phyloP scores from a whole-genome alignment of 2,797 vertebrate species.

The Tragopan temminckii region DNA sequence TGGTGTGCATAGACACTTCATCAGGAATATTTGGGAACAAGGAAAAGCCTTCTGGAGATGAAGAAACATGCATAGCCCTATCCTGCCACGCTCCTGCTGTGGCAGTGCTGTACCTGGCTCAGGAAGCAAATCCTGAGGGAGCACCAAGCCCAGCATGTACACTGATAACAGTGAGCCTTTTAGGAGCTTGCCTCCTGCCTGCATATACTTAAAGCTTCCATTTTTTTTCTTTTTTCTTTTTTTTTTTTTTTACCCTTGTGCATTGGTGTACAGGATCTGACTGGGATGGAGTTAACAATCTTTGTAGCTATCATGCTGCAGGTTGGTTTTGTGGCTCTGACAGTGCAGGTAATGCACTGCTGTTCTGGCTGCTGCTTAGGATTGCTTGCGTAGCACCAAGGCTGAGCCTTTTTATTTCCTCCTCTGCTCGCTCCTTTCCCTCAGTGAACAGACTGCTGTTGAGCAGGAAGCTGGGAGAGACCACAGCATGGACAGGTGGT shows the following conservation, averaged over 20 bases:
- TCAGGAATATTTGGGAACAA: fast-evolving
- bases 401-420: not conserved
- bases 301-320: not conserved
- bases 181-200: not conserved
- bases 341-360: not conserved
- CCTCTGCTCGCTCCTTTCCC: not conserved
- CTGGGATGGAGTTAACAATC: not conserved
- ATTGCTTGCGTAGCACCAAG: not conserved
- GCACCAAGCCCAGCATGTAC: not conserved
- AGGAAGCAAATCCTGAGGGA: not conserved
- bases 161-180: not conserved
- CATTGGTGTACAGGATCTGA: not conserved
- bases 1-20: not conserved
- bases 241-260: not conserved
- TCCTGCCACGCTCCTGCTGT: not conserved
- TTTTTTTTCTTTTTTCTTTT: not conserved
- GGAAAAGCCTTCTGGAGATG: not conserved
- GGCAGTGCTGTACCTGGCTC: not conserved
- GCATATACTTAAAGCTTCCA: not conserved
- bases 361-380: not conserved
- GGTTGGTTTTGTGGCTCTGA: not conserved
- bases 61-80: not conserved
- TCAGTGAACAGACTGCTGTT: not conserved
- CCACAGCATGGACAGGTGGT: not conserved
- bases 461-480: not conserved